Conservation (phyloP, 1,140 invertebrate species). For the Drosophila mayri region DNA sequence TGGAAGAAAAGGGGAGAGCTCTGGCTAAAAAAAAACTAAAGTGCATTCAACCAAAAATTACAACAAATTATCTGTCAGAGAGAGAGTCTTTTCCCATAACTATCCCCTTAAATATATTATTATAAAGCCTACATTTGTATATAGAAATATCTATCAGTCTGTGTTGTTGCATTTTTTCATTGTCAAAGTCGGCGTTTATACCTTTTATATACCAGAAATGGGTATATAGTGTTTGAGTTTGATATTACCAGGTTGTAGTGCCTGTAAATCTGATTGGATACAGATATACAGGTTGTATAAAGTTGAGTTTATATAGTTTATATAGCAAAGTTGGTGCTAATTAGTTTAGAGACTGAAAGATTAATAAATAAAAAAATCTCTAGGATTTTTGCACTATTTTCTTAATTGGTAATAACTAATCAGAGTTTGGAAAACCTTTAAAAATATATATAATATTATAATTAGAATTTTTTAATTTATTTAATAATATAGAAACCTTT, state of each 20-base stretch:
- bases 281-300: not conserved
- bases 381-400: not conserved
- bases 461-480: not conserved
- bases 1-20: slow-evolving; percentile 9
- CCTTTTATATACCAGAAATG: not conserved
- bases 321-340: not conserved
- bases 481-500: not conserved
- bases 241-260: slow-evolving; percentile 16
- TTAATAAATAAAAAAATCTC: not conserved
- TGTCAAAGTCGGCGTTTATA: slow-evolving; percentile 58
- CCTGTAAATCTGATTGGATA: not conserved
- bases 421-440: not conserved
- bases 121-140: slow-evolving; percentile 3
- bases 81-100: slow-evolving; percentile 4
- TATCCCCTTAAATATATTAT: slow-evolving; percentile 15
- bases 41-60: slow-evolving; percentile 77
- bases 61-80: slow-evolving; percentile 20
- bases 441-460: not conserved
- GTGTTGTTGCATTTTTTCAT: slow-evolving; percentile 39
- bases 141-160: not conserved
- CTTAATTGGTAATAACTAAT: not conserved
- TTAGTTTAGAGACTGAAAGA: not conserved
- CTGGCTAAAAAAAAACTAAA: slow-evolving; percentile 51
- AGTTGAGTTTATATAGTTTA: not conserved
- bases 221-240: slow-evolving; percentile 24